These are phyloP conservation scores for Zaprionus taronus DNA, from an alignment of 1,140 invertebrate genomes.

Conservation along the genomic window DNA sequence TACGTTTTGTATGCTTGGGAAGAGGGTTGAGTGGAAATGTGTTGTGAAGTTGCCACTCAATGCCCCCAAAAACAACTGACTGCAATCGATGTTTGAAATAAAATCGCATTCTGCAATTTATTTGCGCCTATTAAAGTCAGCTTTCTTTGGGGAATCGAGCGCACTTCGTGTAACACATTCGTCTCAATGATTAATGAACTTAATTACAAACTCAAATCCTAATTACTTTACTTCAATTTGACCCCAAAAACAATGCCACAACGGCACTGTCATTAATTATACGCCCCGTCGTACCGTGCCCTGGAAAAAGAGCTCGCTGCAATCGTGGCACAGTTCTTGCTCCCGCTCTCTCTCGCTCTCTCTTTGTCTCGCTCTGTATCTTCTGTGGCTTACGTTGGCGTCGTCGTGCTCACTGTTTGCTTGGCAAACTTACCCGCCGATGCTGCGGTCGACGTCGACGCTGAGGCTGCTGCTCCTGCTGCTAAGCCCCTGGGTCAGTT, in stretches of 20 bases:
- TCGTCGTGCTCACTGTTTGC: constrained; percentile 70
- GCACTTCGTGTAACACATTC: constrained; percentile 16
- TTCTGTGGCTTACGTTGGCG: constrained; percentile 64
- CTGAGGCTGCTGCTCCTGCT: constrained; percentile 24
- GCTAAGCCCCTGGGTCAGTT: constrained; percentile 77
- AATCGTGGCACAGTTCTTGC: constrained; percentile 4
- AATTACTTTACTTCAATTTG: constrained; percentile 74
- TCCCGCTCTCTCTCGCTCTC: not conserved
- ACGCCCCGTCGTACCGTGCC: constrained; percentile 45
- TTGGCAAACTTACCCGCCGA: constrained; percentile 57
- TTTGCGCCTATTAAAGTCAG: constrained; percentile 23
- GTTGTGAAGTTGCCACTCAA: not conserved
- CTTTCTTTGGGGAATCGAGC: not conserved
- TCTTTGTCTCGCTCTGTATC: constrained; percentile 20
- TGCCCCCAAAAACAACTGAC: not conserved
- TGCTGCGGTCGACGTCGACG: constrained; percentile 25
- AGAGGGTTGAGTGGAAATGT: not conserved
- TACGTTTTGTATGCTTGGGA: constrained; percentile 31
- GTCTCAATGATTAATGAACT: constrained; percentile 69
- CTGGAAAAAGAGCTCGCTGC: not conserved
- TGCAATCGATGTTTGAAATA: constrained; percentile 19
- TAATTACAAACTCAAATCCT: constrained; percentile 77
- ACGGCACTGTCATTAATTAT: constrained; percentile 72
- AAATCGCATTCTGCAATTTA: constrained; percentile 16
- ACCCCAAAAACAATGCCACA: constrained; percentile 51